These are phyloP conservation scores for Lipotes vexillifer DNA, from an alignment of 2,113 vertebrate species.

Conservation along the genomic window DNA sequence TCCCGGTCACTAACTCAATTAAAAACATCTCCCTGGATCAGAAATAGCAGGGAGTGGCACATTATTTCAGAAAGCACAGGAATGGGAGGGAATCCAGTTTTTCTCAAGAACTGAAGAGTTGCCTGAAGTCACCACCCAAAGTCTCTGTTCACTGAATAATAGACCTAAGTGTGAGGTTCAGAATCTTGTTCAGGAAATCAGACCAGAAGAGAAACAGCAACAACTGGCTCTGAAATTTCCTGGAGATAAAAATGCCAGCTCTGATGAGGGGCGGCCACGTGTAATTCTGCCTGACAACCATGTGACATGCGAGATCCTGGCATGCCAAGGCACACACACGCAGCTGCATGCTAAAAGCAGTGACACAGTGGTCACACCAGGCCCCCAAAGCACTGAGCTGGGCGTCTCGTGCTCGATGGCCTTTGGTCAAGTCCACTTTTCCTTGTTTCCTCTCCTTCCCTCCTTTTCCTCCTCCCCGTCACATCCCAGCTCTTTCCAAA, in stretches of 20 bases:
- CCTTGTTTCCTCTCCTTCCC: not conserved
- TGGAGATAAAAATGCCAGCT: not conserved
- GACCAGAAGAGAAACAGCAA: not conserved
- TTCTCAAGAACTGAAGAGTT: not conserved
- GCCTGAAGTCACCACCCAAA: not conserved
- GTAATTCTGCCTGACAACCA: not conserved
- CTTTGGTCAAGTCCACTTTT: not conserved
- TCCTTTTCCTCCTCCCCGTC: not conserved
- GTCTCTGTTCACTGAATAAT: not conserved
- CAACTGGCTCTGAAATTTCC: not conserved
- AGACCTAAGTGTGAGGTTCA: not conserved
- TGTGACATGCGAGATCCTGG: not conserved
- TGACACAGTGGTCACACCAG: accelerated
- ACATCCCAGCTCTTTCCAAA: not conserved
- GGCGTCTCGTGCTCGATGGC: not conserved
- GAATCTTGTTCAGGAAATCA: not conserved
- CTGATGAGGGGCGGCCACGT: not conserved
- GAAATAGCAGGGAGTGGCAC: not conserved
- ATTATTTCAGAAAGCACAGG: not conserved
- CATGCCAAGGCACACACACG: not conserved
- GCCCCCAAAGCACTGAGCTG: not conserved
- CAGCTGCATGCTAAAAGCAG: not conserved
- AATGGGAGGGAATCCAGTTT: not conserved
- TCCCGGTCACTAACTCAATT: not conserved
- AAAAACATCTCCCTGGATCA: not conserved